These are phyloP conservation scores for Xenus cinereus DNA, from an alignment of 2,113 vertebrate genomes.

Conservation along the genomic window DNA sequence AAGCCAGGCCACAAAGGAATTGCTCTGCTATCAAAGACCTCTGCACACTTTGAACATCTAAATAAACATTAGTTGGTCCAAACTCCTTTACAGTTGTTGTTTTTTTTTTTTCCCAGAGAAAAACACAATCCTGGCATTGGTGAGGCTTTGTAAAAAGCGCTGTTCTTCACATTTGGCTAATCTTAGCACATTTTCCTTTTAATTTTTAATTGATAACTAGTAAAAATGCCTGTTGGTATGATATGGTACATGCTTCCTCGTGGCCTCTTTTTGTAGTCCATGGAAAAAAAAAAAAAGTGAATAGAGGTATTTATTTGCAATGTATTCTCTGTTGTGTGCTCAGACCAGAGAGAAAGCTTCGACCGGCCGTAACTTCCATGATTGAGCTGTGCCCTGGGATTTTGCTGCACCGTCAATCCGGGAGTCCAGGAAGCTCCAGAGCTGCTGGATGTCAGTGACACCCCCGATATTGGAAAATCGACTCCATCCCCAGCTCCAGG, in stretches of 20 bases:
- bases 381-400: slow-evolving; percentile 3
- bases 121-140: not conserved
- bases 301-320: not conserved
- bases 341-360: not conserved
- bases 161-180: not conserved
- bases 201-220: not conserved
- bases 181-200: not conserved
- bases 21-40: slow-evolving; percentile 11
- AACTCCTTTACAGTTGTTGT: not conserved
- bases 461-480: slow-evolving; percentile 17
- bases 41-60: slow-evolving; percentile 37
- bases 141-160: not conserved
- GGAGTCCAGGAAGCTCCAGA: not conserved
- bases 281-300: not conserved
- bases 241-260: not conserved
- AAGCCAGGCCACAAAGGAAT: not conserved
- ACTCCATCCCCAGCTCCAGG: not conserved
- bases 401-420: not conserved
- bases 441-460: slow-evolving; percentile 41
- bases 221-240: not conserved
- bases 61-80: not conserved
- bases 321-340: not conserved
- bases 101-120: not conserved
- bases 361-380: not conserved
- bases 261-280: not conserved